Conservation (phyloP, 2,113 vertebrate species). For the Todiramphus chloris region DNA sequence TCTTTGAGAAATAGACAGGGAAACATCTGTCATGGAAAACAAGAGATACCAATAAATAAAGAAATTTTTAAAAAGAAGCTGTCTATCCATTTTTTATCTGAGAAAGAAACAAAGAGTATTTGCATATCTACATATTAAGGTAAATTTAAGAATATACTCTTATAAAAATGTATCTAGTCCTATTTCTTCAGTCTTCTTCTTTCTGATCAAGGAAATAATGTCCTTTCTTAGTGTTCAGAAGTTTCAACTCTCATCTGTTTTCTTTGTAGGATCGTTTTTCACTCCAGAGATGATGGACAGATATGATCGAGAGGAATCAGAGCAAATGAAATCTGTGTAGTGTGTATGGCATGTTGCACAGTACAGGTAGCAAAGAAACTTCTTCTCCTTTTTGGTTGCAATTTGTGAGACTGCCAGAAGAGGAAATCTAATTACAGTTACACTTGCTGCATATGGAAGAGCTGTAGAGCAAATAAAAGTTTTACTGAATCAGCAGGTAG, state of each 20-base stretch:
- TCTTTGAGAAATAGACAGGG: neutral
- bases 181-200: neutral
- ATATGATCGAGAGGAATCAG: neutral
- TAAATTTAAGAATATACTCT: neutral
- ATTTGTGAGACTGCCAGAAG: neutral
- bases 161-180: neutral
- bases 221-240: neutral
- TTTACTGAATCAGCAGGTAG: neutral
- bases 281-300: neutral
- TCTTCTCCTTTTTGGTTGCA: neutral
- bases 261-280: neutral
- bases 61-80: neutral
- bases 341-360: neutral
- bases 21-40: neutral
- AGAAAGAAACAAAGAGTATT: neutral
- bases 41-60: neutral
- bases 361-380: neutral
- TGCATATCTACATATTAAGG: neutral
- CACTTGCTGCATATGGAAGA: neutral
- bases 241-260: neutral
- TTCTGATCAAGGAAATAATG: neutral
- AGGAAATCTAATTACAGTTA: neutral
- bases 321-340: neutral
- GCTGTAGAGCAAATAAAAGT: neutral
- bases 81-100: neutral